Conservation (phyloP, 1,140 invertebrate genomes). For the Cydia amplana region DNA sequence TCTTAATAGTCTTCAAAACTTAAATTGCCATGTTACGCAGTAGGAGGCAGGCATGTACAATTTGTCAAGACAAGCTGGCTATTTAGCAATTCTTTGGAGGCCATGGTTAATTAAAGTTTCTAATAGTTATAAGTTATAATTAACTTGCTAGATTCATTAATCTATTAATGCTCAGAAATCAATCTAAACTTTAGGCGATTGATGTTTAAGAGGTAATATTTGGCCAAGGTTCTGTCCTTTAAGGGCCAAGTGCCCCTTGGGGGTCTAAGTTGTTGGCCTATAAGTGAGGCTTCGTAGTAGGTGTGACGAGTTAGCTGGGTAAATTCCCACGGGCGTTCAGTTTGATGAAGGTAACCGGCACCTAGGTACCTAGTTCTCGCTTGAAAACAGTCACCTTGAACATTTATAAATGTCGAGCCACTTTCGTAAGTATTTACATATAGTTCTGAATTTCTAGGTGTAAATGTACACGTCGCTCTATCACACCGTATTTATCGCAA, state of each 20-base stretch:
- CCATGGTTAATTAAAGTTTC: constrained; percentile 14
- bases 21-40: constrained; percentile 60
- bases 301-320: background rate
- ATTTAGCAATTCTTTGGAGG: constrained; percentile 21
- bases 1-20: constrained; percentile 61
- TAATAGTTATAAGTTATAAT: constrained; percentile 26
- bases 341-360: background rate
- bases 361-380: background rate
- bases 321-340: background rate
- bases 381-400: background rate
- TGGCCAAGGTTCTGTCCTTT: background rate
- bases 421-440: no score
- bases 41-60: constrained; percentile 10
- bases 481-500: no score
- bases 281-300: background rate
- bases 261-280: background rate
- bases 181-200: constrained; percentile 22
- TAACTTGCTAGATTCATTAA: constrained; percentile 4
- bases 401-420: no score
- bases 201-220: constrained; percentile 7
- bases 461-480: no score
- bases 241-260: constrained; percentile 1
- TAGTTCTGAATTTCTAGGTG: no score
- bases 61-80: constrained; percentile 1
- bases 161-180: constrained; percentile 22